A percentile compares a stretch with the other conserved stretches of the same genome.
These are phyloP conservation scores for Pasiphila rectangulata DNA, from an alignment of 2,888 invertebrate genomes.

Conservation along the genomic window DNA sequence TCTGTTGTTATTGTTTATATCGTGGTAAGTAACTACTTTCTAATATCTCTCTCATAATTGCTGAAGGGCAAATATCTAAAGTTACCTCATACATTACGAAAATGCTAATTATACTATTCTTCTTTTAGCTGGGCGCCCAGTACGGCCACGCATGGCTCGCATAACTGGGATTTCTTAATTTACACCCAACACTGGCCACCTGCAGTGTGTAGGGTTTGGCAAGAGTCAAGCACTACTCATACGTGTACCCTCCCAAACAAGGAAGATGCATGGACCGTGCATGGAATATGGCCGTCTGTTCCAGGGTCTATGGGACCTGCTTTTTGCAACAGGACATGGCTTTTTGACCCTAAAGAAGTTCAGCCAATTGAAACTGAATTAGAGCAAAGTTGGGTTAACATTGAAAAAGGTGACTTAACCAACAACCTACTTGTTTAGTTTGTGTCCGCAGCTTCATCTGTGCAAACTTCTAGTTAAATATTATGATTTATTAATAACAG, in stretches of 20 bases:
- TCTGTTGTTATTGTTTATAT: conserved; percentile 15
- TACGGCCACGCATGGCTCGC: conserved; percentile 47
- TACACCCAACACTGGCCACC: conserved; percentile 91
- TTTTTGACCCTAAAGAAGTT: conserved; percentile 83
- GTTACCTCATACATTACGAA: not conserved
- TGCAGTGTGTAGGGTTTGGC: conserved; percentile 85
- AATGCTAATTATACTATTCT: not conserved
- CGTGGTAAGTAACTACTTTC: conserved; percentile 8
- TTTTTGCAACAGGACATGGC: conserved; percentile 85
- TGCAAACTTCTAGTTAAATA: too few relatives aligned
- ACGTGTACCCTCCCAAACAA: conserved; percentile 83
- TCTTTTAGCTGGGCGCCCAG: conserved; percentile 17
- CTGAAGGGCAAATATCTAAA: not conserved
- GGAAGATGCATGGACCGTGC: conserved; percentile 86
- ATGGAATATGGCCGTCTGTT: conserved; percentile 92
- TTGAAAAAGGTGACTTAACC: conserved; percentile 78
- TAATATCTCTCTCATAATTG: not conserved
- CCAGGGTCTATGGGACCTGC: conserved; percentile 83
- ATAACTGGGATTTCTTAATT: conserved; percentile 87
- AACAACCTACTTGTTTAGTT: conserved; percentile 14
- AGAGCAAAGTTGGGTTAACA: conserved; percentile 85
- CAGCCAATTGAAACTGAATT: conserved; percentile 79
- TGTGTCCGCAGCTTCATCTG: too few relatives aligned
- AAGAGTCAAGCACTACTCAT: conserved; percentile 79
- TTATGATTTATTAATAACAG: too few relatives aligned